These are phyloP conservation scores for Cataglyphis rosenhaueri DNA, from an alignment of 2,888 invertebrate species.

Conservation along the genomic window DNA sequence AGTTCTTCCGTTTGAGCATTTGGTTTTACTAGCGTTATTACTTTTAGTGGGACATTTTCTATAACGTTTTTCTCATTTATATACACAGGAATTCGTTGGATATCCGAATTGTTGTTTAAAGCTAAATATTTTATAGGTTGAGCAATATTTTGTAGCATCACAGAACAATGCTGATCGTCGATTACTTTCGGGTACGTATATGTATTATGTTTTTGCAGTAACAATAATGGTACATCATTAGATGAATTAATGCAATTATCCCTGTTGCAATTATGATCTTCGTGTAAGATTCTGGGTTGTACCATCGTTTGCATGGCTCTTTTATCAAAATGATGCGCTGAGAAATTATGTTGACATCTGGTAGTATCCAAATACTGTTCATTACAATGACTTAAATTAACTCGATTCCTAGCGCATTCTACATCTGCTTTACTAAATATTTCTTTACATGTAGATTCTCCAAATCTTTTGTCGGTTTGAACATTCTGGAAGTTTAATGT, in stretches of 20 bases:
- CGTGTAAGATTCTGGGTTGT: neutral
- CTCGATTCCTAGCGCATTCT: neutral
- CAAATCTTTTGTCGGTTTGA: slow-evolving; percentile 4
- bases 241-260: slow-evolving; percentile 23
- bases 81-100: slow-evolving; percentile 28
- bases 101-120: neutral
- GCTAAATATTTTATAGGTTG: slow-evolving; percentile 40
- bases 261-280: neutral
- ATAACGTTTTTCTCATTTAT: neutral
- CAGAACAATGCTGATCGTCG: slow-evolving; percentile 2
- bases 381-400: neutral
- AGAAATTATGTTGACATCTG: neutral
- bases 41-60: slow-evolving; percentile 1
- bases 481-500: neutral
- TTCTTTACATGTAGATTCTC: neutral
- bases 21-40: slow-evolving; percentile 23
- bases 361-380: neutral
- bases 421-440: neutral
- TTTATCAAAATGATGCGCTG: neutral
- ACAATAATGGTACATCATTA: neutral
- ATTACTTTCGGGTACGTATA: neutral
- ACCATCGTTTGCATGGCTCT: neutral
- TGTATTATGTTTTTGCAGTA: neutral
- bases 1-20: slow-evolving; percentile 11
- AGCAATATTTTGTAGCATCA: slow-evolving; percentile 15